Percentiles rank a stretch among this genome's conserved stretches.
Evolutionary conservation across 2,797 vertebrate genomes (phyloP).

Genomic region (Columba guinea): DNA sequence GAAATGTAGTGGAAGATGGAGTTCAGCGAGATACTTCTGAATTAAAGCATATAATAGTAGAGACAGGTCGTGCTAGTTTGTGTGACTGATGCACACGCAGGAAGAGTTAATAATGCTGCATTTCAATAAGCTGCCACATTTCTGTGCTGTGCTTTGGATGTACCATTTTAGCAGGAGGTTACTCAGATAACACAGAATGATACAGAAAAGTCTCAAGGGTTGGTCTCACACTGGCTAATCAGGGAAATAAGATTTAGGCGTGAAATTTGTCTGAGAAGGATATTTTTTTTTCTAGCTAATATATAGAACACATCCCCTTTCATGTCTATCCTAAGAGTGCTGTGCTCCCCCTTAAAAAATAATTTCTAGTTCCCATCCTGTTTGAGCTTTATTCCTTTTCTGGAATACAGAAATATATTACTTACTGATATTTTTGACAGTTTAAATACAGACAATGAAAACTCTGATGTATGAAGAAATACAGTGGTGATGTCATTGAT

Average conservation of each 20-base stretch:
- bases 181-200: not conserved
- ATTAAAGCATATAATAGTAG: not conserved
- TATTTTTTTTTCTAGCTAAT: not conserved
- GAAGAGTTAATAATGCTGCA: slow-evolving; percentile 10
- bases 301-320: not conserved
- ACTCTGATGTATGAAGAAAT: not conserved
- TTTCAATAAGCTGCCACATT: not conserved
- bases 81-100: not conserved
- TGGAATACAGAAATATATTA: not conserved
- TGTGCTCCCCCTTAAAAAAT: not conserved
- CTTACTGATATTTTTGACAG: not conserved
- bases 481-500: not conserved
- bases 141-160: not conserved
- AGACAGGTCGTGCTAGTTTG: not conserved
- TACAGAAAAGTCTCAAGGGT: not conserved
- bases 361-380: not conserved
- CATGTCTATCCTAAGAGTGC: not conserved
- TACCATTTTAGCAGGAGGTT: not conserved
- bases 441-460: not conserved
- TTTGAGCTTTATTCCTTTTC: not conserved
- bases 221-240: not conserved
- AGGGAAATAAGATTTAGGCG: not conserved
- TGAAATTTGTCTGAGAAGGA: not conserved
- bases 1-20: not conserved
- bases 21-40: not conserved